phyloP scores from a whole-genome alignment of 2,888 invertebrate genomes.

The Tachina grossa region DNA sequence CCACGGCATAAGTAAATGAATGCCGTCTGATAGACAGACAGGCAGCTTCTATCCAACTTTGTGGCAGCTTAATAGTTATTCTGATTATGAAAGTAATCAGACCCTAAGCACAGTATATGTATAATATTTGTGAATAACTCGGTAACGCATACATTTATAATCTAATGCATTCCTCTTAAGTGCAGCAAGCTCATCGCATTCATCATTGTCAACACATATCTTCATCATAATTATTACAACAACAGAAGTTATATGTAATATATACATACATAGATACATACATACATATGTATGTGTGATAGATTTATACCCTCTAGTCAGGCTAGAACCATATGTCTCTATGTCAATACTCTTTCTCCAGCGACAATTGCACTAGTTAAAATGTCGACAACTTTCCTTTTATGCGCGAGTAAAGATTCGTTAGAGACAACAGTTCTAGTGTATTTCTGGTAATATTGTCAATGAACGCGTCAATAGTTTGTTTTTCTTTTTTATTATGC shows the following conservation, averaged over 20 bases:
- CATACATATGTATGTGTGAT: background rate
- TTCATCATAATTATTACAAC: conserved; percentile 1
- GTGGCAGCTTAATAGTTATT: conserved; percentile 40
- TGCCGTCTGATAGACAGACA: conserved; percentile 26
- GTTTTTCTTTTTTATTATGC: too few relatives aligned
- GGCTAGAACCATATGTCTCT: too few relatives aligned
- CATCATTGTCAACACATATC: conserved; percentile 42
- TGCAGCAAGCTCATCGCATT: conserved; percentile 21
- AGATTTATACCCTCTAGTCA: too few relatives aligned
- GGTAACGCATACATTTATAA: conserved; percentile 6
- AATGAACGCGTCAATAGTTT: too few relatives aligned
- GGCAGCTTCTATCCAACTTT: conserved; percentile 18
- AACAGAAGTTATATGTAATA: background rate
- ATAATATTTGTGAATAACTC: conserved; percentile 12
- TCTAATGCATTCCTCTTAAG: conserved; percentile 1
- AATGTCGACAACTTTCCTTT: too few relatives aligned
- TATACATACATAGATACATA: too few relatives aligned
- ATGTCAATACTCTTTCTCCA: too few relatives aligned
- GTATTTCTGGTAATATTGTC: too few relatives aligned
- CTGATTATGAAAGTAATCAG: conserved; percentile 28
- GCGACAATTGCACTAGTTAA: too few relatives aligned
- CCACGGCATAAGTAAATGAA: conserved; percentile 6
- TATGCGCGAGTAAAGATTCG: too few relatives aligned
- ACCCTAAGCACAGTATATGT: conserved; percentile 33
- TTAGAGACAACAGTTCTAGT: too few relatives aligned